A percentile compares a stretch with the other conserved stretches of the same genome.
These are phyloP conservation scores for Cheilosia grossa DNA, from an alignment of 2,888 invertebrate genomes.

Conservation along the genomic window DNA sequence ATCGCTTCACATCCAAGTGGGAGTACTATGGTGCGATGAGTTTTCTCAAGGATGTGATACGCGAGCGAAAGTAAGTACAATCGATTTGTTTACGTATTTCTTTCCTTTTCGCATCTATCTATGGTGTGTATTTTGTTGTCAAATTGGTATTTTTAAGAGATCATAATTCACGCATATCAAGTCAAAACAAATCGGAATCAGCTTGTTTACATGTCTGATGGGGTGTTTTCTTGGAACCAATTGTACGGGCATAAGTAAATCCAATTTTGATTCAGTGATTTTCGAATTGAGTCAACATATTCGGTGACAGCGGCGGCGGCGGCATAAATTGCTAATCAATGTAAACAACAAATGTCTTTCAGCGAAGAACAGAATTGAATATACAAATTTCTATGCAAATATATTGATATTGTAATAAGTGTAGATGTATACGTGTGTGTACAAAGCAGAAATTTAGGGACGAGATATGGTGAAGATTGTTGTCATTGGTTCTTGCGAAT, in stretches of 20 bases:
- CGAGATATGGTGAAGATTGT: background rate
- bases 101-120: background rate
- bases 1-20: conserved; percentile 81
- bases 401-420: conserved; percentile 5
- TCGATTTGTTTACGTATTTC: background rate
- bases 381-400: conserved; percentile 16
- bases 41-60: conserved; percentile 81
- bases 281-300: conserved; percentile 43
- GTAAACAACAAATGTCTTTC: conserved; percentile 44
- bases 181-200: background rate
- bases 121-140: conserved; percentile 18
- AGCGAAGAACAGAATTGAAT: background rate
- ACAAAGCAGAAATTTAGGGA: conserved; percentile 16
- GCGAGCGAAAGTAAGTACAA: conserved; percentile 80
- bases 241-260: conserved; percentile 15
- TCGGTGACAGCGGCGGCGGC: background rate
- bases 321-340: conserved; percentile 39
- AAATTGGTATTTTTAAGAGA: conserved; percentile 14
- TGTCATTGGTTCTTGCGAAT: background rate
- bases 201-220: conserved; percentile 5
- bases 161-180: background rate
- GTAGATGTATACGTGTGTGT: too few species aligned
- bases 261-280: conserved; percentile 29
- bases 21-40: conserved; percentile 82
- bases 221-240: conserved; percentile 5